These are phyloP conservation scores for Bubo scandiacus DNA, from an alignment of 2,113 vertebrate species.

Conservation along the genomic window DNA sequence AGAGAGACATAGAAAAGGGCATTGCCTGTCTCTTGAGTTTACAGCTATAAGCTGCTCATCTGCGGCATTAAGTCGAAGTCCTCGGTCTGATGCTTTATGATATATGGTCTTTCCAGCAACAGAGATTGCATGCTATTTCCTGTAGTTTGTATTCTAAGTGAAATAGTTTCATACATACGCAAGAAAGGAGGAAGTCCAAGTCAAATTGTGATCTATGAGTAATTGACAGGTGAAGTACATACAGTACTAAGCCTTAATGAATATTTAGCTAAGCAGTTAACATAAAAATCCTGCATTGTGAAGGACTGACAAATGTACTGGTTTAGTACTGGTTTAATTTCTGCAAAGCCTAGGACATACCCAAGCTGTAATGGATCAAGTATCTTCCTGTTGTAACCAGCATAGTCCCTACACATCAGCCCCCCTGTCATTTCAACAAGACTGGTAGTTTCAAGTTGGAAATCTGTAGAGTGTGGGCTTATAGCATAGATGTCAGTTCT, in stretches of 20 bases:
- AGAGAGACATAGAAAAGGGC: neutral
- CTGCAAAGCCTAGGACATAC: neutral
- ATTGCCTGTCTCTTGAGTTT: neutral
- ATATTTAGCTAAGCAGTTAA: neutral
- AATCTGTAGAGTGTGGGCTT: neutral
- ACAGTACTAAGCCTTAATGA: neutral
- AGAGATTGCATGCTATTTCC: neutral
- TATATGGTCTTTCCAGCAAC: neutral
- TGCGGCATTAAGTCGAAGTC: neutral
- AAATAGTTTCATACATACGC: neutral
- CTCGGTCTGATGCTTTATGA: accelerated
- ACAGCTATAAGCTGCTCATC: neutral
- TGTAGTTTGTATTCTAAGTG: neutral
- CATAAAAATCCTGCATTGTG: neutral
- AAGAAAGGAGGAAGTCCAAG: neutral
- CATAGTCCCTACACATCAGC: neutral
- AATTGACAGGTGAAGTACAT: neutral
- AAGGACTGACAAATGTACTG: neutral
- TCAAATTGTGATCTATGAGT: neutral
- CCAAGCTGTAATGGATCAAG: neutral
- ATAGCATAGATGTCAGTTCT: neutral
- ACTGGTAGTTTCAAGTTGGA: neutral
- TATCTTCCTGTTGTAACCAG: neutral
- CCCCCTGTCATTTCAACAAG: neutral
- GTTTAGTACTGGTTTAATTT: neutral